Evolutionary conservation across 2,888 invertebrate species (phyloP), one percentile per base, ranked within the genome.

Genomic region (Cryptophagus acutangulus): DNA sequence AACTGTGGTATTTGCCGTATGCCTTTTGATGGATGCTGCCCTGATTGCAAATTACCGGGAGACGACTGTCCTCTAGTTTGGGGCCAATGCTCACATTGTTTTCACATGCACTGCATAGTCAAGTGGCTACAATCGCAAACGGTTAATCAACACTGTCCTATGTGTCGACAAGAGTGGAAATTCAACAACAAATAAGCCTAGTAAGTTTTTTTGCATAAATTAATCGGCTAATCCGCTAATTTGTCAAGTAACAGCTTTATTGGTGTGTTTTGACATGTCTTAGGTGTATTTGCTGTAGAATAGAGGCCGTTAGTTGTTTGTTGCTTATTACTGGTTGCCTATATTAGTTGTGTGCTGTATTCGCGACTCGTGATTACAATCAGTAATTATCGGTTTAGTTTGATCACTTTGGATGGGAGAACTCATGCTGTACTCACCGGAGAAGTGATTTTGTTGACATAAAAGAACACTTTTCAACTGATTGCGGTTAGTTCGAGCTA

Each of bases 161-260:
- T 99, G 93, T 99, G 99, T 72, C 79, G 99, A 59, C 96, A 96
- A 71, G 94, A 93, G 67, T 99, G 99, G 99, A 95, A 94, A 71
- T 96, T 93, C 71, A 93, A 94, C 67, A 82, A 82, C 64, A 82
- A 82, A 67, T 82, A 76, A 61, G 15, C 12, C 12, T 15, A 20
- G 31, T 31, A 31, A 13, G 15, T 31, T 6, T 31, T 15, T 24
- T 6, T 26, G 26, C 26, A 26, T n/a, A 26, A n/a, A 3, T 6
- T 6, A 26, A 3, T 26, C n/a, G n/a, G 3, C 26, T n/a, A 26
- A 9, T 20, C 20, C 3, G 12, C 26, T 12, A 12, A 12, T 26
- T 26, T 26, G 12, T 26, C 26, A 26, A 26, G n/a, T 26, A 12
- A 4, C 26, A n/a, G n/a, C n/a, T n/a, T n/a, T n/a, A n/a, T n/a